Conservation (phyloP, 2,888 invertebrate species). For the Sinhomidia bicolor region DNA sequence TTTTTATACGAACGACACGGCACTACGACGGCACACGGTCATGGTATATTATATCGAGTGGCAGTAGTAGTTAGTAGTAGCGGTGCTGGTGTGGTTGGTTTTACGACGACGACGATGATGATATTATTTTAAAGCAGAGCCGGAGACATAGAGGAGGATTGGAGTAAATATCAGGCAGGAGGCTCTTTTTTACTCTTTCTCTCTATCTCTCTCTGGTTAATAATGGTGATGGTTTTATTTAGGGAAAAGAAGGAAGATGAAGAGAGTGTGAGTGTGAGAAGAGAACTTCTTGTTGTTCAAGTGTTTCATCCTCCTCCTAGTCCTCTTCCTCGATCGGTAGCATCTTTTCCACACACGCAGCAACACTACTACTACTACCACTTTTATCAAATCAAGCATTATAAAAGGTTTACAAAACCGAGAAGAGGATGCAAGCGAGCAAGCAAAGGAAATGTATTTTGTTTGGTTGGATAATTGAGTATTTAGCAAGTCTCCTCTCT, state of each 20-base stretch:
- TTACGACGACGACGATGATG: no score
- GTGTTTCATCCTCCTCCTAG: not conserved
- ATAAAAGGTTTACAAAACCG: no score
- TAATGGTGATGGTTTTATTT: not conserved
- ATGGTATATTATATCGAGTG: not conserved
- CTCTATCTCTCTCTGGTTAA: not conserved
- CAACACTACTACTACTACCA: no score
- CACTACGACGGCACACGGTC: not conserved
- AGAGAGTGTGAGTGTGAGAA: not conserved
- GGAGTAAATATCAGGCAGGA: slow-evolving; percentile 5
- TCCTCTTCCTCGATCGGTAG: not conserved
- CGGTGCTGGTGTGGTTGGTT: not conserved
- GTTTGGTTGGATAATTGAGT: no score
- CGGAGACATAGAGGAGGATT: slow-evolving; percentile 15
- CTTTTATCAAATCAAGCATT: no score
- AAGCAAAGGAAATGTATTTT: no score
- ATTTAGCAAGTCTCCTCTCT: no score
- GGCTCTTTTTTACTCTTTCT: not conserved
- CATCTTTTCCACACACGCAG: no score
- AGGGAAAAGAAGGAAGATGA: not conserved
- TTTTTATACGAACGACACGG: no score
- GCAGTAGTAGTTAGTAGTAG: not conserved
- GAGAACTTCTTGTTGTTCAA: not conserved
- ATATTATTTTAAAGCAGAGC: slow-evolving; percentile 17
- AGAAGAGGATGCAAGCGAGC: no score